A percentile compares a stretch with the other conserved stretches of the same genome.
These are phyloP conservation scores for Lutra lutra DNA, from an alignment of 2,797 vertebrate genomes.

Conservation along the genomic window DNA sequence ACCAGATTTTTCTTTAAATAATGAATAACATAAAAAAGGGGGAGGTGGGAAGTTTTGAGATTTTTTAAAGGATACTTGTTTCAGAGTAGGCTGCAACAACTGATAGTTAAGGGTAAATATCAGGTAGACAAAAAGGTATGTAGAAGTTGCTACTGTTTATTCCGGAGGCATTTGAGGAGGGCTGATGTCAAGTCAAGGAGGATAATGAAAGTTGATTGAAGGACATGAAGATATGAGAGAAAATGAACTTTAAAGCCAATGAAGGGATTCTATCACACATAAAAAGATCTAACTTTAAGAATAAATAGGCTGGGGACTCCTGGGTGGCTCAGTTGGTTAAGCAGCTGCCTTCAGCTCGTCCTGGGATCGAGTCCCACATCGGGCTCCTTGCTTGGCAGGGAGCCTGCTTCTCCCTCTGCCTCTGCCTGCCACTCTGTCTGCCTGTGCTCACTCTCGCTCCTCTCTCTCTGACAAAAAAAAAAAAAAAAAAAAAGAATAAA, in stretches of 20 bases:
- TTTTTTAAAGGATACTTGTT: not conserved
- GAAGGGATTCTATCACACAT: not conserved
- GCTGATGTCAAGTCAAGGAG: not conserved
- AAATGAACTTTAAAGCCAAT: not conserved
- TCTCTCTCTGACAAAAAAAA: too few relatives aligned
- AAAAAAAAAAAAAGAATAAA: too few relatives aligned
- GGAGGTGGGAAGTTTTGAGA: not conserved
- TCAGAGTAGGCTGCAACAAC: not conserved
- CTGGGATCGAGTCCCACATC: too few relatives aligned
- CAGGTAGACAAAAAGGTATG: not conserved
- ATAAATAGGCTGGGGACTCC: not conserved
- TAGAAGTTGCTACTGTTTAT: not conserved
- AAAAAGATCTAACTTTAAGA: not conserved
- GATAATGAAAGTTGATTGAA: not conserved
- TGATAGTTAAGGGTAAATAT: not conserved
- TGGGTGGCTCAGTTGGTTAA: too few relatives aligned
- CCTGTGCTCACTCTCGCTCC: too few relatives aligned
- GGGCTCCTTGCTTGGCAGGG: too few relatives aligned
- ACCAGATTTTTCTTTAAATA: conserved; percentile 5
- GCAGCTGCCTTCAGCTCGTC: too few relatives aligned
- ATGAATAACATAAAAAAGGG: not conserved
- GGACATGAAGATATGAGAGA: not conserved
- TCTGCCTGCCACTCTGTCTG: too few relatives aligned
- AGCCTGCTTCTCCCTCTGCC: too few relatives aligned
- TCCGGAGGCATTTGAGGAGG: not conserved